Percentiles rank a stretch among this genome's conserved stretches.
Conservation (phyloP, 1,140 invertebrate genomes). For the Rhopalosiphum padi region DNA sequence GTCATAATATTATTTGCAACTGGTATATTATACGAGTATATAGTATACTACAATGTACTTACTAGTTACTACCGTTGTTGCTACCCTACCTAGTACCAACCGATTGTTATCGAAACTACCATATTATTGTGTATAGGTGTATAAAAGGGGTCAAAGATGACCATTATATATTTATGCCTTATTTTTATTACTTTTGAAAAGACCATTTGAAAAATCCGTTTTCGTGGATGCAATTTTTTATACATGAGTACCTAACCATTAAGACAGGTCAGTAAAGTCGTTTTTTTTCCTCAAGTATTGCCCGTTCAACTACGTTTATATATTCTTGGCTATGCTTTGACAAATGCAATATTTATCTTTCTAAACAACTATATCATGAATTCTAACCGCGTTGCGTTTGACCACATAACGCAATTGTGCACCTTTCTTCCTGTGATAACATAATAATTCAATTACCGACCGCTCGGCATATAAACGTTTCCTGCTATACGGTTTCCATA, state of each 20-base stretch:
- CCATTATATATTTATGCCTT: conserved; percentile 9
- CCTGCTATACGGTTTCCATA: background rate
- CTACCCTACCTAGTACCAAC: background rate
- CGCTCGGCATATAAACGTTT: conserved; percentile 5
- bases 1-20: background rate
- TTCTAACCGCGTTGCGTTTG: background rate
- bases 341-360: conserved; percentile 22
- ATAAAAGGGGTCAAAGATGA: background rate
- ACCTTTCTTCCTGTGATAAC: conserved; percentile 40
- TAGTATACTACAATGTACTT: background rate
- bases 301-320: background rate
- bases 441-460: conserved; percentile 34
- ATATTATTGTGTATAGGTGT: conserved; percentile 23
- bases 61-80: background rate
- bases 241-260: background rate
- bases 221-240: background rate
- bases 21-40: background rate
- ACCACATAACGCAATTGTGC: conserved; percentile 2
- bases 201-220: conserved; percentile 21
- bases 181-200: conserved; percentile 17
- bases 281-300: background rate
- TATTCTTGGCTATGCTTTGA: background rate
- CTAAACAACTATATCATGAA: background rate
- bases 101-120: background rate
- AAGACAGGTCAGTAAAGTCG: background rate